A percentile compares a stretch with the other conserved stretches of the same genome.
These are phyloP conservation scores for Caenorhabditis latens DNA, from an alignment of 1,140 invertebrate genomes.

Conservation along the genomic window DNA sequence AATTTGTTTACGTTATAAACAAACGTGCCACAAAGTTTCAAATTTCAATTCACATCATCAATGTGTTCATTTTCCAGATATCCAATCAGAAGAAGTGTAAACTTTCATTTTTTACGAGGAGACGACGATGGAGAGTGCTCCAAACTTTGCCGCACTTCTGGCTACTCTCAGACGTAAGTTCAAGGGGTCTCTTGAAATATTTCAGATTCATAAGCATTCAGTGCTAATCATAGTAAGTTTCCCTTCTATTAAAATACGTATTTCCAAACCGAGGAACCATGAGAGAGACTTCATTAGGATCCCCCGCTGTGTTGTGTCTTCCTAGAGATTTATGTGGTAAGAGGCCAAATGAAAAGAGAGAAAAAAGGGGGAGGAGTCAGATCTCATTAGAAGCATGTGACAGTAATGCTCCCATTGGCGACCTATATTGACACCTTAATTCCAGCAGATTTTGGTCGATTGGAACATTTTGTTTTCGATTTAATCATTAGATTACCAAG, in stretches of 20 bases:
- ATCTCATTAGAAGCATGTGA: not conserved
- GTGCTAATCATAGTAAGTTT: too few relatives aligned
- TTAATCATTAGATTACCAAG: too few relatives aligned
- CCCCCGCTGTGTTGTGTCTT: not conserved
- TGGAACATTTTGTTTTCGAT: too few relatives aligned
- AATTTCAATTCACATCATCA: not conserved
- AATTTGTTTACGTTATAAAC: conserved; percentile 4
- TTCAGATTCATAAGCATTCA: too few relatives aligned
- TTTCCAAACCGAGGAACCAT: too few relatives aligned
- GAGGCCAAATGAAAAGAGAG: not conserved
- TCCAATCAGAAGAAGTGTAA: not conserved
- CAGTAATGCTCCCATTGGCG: not conserved
- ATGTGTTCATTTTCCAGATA: not conserved
- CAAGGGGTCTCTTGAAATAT: too few relatives aligned
- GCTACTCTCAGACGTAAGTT: not conserved
- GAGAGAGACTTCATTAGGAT: too few relatives aligned
- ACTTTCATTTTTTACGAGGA: too few relatives aligned
- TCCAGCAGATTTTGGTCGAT: too few relatives aligned
- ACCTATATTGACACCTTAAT: too few relatives aligned
- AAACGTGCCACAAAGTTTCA: not conserved
- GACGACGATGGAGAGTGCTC: not conserved
- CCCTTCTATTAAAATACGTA: too few relatives aligned
- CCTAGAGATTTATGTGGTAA: not conserved
- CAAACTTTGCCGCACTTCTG: conserved; percentile 1
- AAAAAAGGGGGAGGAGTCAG: not conserved